phyloP scores from a whole-genome alignment of 2,797 vertebrate species.

The Sebastes reedi region DNA sequence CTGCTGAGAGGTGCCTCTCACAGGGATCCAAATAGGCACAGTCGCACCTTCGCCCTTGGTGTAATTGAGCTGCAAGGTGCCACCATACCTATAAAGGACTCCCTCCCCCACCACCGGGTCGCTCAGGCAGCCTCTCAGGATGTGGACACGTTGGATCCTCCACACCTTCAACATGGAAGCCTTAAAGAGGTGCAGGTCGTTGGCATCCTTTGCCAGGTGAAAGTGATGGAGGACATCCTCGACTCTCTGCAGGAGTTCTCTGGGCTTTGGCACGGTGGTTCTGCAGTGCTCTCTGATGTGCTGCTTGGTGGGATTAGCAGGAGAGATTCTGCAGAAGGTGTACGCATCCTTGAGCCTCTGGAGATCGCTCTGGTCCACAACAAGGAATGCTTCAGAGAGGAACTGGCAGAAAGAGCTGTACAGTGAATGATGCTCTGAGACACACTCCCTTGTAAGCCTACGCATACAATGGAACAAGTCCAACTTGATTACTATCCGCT shows the following conservation, averaged over 20 bases:
- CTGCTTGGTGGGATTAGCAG: not conserved
- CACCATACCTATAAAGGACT: not conserved
- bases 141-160: not conserved
- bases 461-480: not conserved
- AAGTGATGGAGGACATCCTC: not conserved
- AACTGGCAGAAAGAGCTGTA: not conserved
- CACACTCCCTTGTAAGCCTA: not conserved
- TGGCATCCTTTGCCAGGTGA: not conserved
- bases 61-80: not conserved
- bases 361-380: not conserved
- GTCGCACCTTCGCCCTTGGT: not conserved
- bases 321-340: not conserved
- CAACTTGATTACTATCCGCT: not conserved
- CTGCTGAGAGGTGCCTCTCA: not conserved
- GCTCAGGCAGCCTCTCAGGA: not conserved
- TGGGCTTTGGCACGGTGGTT: not conserved
- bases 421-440: not conserved
- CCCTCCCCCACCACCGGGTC: not conserved
- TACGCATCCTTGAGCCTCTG: not conserved
- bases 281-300: not conserved
- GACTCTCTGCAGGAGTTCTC: not conserved
- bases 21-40: not conserved
- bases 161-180: not conserved
- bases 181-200: not conserved
- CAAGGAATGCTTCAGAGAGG: not conserved